phyloP scores from a whole-genome alignment of 2,888 invertebrate species.

The Tachina grossa region DNA sequence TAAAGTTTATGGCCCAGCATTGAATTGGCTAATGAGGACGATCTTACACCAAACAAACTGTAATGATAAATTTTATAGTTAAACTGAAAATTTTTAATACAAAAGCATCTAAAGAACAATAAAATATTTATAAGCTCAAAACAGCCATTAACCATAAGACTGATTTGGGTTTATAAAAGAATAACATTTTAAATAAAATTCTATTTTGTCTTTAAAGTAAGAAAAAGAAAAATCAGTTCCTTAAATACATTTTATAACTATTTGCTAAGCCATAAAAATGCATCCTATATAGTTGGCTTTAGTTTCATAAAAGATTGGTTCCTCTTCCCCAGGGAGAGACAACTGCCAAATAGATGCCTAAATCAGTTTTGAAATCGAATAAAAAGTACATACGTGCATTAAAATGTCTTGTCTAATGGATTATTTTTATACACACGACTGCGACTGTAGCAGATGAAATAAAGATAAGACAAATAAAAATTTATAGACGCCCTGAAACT shows the following conservation, averaged over 20 bases:
- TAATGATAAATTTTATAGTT: conserved; percentile 9
- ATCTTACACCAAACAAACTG: background rate
- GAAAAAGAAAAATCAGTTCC: background rate
- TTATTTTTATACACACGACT: background rate
- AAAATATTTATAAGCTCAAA: conserved; percentile 6
- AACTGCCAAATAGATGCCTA: background rate
- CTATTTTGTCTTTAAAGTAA: conserved; percentile 27
- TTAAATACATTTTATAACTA: background rate
- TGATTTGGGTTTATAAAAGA: conserved; percentile 37
- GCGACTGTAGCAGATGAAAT: background rate
- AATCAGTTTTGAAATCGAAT: background rate
- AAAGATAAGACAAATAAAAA: conserved; percentile 16
- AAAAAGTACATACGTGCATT: background rate
- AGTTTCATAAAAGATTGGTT: conserved; percentile 31
- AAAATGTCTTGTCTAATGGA: conserved; percentile 14
- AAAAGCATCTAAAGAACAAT: conserved; percentile 10
- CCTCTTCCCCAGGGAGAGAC: background rate
- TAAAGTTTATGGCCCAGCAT: conserved; percentile 51
- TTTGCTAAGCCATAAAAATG: conserved; percentile 26
- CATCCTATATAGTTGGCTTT: conserved; percentile 7
- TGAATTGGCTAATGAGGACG: conserved; percentile 34
- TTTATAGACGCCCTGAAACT: conserved; percentile 6
- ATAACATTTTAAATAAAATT: conserved; percentile 25
- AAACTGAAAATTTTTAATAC: background rate
- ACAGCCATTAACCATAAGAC: conserved; percentile 29